Base-by-base conservation (phyloP, 2,797 vertebrate species). In the Phalanger gymnotis region DNA sequence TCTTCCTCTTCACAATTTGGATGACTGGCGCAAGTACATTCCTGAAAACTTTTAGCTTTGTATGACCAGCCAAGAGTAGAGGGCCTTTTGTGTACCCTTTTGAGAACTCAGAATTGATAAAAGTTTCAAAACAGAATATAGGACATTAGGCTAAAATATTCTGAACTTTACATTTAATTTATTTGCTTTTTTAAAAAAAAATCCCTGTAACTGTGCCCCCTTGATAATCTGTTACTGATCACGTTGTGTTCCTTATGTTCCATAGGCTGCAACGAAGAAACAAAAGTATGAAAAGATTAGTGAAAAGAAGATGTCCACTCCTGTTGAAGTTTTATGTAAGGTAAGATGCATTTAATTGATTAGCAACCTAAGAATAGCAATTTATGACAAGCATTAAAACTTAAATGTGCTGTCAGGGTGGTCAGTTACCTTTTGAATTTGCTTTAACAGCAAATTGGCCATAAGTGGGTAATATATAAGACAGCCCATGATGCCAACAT, bases 281-380 rank as follows among this genome's bases (percentile, higher is more conserved):
- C 99, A 99, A 98, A 99, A 99, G 98, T 99, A 99, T 98, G 99
- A 99, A 99, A 99, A 99, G 99, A 99, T 99, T 98, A 99, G 99
- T 96, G 99, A 99, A 99, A 99, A 99, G 99, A 99, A 99, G 99
- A 99, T 99, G 99, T 99, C 99, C 94, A 99, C 99, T 98, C 99
- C 99, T 96, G 99, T 99, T 98, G 99, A 99, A 99, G 99, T 99
- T 98, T 99, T 99, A 98, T 99, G 99, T 99, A 99, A 99, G 99
- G 99, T 99, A 98, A 98, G 98, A 92, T 95, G 52, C 90, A 95
- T 54, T 95, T 92, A 94, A 96, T 81, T 97, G 16, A 95, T 89
- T n/a, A 52, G 66, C 11, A 73, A 81, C 55, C 34, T 91, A 52
- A 92, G 95, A 55, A 11, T 30, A 90, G 34, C 5, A 52, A 47